Base-by-base conservation (phyloP, 2,113 vertebrate species). In the Jacana jacana region DNA sequence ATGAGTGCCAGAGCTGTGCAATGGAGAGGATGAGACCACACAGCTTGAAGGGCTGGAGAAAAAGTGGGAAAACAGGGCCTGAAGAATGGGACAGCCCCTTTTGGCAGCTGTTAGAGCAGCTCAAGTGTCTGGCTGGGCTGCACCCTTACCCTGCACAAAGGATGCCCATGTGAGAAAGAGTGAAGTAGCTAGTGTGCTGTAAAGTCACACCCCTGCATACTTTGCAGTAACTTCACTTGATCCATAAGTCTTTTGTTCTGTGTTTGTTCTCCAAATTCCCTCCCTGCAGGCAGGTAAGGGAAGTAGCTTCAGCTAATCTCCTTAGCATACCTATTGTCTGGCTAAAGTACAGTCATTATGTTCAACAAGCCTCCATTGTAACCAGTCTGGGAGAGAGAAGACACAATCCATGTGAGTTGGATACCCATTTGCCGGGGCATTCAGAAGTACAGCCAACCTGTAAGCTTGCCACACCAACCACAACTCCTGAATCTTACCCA, bases 21-120 rank as follows among this genome's bases (percentile, higher is more conserved):
- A 94, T 39, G 55, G 92, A 94, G 94, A 97, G 80, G 88, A 97
- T 93, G 91, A 77, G 94, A 95, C 92, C 91, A 96, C 91, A 95
- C 92, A 96, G 82, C 88, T 92, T 40, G 92, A 96, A 83, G 49
- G 24, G 49, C 49, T 66, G 68, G 15, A 83, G 86, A 70, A 88
- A 78, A 86, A 88, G 63, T 83, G 63, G n/a, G 49, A 94, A 86
- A 90, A 33, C 17, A 12, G 52, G 42, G 78, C 28, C 60, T 35
- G 35, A 63, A 70, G 69, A 80, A 86, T 48, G 70, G 30, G 70
- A 55, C 91, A 89, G 91, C 81, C 68, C 81, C 89, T 93, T 90
- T 77, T 92, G 86, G 86, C 93, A 92, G 80, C 71, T 72, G 58
- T 73, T 72, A 77, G 68, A 80, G 80, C 42, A 80, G 93, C 79